Evolutionary conservation across 2,113 vertebrate species (phyloP).

Genomic region (Stictonetta naevosa): DNA sequence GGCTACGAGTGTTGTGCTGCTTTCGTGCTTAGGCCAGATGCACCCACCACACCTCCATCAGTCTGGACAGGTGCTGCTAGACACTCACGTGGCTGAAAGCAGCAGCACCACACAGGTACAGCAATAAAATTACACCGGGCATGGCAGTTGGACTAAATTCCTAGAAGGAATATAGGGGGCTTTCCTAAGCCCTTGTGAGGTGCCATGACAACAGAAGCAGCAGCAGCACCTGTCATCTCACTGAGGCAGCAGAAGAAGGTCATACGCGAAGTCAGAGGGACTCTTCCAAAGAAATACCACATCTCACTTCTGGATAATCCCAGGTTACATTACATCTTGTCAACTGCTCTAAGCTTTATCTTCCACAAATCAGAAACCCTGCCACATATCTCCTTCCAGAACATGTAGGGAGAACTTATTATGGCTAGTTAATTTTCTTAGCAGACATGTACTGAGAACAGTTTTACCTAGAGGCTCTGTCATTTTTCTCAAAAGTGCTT

Average conservation of each 20-base stretch:
- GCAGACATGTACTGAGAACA: background rate
- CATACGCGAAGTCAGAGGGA: background rate
- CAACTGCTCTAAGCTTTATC: background rate
- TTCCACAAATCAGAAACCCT: background rate
- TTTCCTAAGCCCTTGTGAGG: background rate
- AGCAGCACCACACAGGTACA: background rate
- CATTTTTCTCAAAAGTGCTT: background rate
- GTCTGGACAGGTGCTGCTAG: background rate
- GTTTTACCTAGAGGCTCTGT: background rate
- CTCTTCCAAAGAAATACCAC: background rate
- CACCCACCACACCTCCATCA: fast-evolving
- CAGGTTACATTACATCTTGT: background rate
- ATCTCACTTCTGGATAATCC: background rate
- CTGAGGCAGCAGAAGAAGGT: background rate
- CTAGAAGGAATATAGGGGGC: background rate
- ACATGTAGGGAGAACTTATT: background rate
- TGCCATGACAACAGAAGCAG: background rate
- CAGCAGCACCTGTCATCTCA: background rate
- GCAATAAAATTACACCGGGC: background rate
- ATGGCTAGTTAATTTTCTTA: background rate
- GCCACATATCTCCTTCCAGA: background rate
- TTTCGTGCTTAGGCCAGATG: background rate
- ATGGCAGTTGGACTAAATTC: background rate
- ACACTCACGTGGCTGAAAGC: background rate
- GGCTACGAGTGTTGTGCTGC: background rate